Evolutionary conservation across 1,140 invertebrate species (phyloP), one percentile per base, ranked within the genome.

Genomic region (Pomacea maculata): DNA sequence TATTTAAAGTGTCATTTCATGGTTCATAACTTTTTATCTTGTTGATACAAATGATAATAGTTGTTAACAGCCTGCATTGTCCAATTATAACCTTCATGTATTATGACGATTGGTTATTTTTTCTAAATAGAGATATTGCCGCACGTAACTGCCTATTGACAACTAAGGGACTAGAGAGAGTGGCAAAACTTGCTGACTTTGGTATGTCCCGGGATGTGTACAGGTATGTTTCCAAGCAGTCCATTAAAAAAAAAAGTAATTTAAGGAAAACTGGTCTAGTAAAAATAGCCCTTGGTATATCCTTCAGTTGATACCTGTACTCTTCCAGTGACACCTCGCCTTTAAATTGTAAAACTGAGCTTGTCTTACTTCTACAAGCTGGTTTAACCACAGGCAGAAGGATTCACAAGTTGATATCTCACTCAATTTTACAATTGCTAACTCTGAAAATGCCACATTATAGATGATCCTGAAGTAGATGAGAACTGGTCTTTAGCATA

Each of bases 81-180:
- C 68, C 68, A 15, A n/a, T 71, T 71, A 14, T 19, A 25, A 67
- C 25, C 25, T 25, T 25, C 25, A 14, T 71, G 68, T 55, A 25
- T 25, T 25, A 25, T 25, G 25, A 25, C 25, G 25, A 25, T 25
- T 25, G 25, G 74, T 61, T 17, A 34, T 77, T 76, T 57, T 70
- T 29, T 65, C 75, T 79, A 83, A 81, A 25, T 82, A 94, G 98
- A 80, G 98, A 99, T 92, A 93, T 99, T 45, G 98, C 98, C 0
- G 97, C 96, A 79, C 93, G 97, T 52, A 99, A 99, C 91, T 99
- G 97, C 88, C 91, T 99, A 14, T 96, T 99, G 1, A 99, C 90
- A 96, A 34, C 95, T 94, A 21, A 93, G 92, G 94, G 95, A 82
- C 93, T 94, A 0, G 96, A 95, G 1, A 92, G 98, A 29, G 94